A percentile compares a stretch with the other conserved stretches of the same genome.
These are phyloP conservation scores for Semicossyphus pulcher DNA, from an alignment of 2,113 vertebrate genomes.

Conservation along the genomic window DNA sequence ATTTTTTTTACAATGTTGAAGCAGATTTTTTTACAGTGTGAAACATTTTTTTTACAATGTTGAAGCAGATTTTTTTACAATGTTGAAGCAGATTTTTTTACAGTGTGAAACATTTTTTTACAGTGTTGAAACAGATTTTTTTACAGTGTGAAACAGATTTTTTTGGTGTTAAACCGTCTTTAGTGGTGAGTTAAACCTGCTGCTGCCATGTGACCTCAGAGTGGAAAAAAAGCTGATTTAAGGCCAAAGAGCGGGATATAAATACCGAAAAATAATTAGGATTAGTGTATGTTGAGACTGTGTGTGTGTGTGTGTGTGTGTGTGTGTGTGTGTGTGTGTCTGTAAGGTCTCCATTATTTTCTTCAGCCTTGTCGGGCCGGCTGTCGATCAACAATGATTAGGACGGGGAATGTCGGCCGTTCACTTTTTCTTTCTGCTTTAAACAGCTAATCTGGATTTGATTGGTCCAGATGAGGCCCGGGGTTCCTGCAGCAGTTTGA, in stretches of 20 bases:
- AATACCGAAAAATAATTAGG: slow-evolving; percentile 42
- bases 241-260: slow-evolving; percentile 44
- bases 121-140: no score
- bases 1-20: no score
- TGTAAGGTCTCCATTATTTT: slow-evolving; percentile 46
- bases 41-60: no score
- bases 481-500: slow-evolving; percentile 23
- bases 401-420: slow-evolving; percentile 35
- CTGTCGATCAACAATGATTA: slow-evolving; percentile 46
- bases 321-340: slow-evolving; percentile 18
- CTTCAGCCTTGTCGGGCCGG: slow-evolving; percentile 36
- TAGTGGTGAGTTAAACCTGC: slow-evolving; percentile 5
- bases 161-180: neutral
- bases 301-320: slow-evolving; percentile 9
- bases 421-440: slow-evolving; percentile 28
- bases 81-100: no score
- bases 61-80: no score
- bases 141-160: neutral
- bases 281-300: slow-evolving; percentile 27
- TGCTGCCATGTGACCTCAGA: slow-evolving; percentile 38
- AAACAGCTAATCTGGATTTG: slow-evolving; percentile 53
- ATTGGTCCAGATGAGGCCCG: slow-evolving; percentile 47
- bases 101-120: no score
- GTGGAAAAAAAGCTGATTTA: slow-evolving; percentile 13
- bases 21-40: no score